phyloP scores from a whole-genome alignment of 2,113 vertebrate genomes.

The Ailuropoda melanoleuca region DNA sequence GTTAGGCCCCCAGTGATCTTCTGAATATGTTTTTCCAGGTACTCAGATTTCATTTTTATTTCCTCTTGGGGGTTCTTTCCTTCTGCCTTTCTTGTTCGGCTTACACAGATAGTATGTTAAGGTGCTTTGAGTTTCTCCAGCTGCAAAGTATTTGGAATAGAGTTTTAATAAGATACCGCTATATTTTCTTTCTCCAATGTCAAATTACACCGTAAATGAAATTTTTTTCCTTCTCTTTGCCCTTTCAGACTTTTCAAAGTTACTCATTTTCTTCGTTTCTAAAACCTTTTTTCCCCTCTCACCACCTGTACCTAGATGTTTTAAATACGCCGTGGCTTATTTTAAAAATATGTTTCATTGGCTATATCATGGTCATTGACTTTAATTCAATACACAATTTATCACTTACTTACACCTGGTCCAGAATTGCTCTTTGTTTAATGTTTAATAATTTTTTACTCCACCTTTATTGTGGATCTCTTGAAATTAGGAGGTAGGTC shows the following conservation, averaged over 20 bases:
- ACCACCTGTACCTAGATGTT: not conserved
- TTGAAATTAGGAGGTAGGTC: slow-evolving; percentile 49
- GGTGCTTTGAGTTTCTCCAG: slow-evolving; percentile 31
- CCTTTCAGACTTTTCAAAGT: not conserved
- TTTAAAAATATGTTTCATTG: not conserved
- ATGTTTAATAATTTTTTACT: not conserved
- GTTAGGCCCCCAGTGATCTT: not conserved
- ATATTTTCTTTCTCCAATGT: slow-evolving; percentile 42
- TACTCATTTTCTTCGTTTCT: not conserved
- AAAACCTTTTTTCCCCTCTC: not conserved
- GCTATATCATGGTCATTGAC: not conserved
- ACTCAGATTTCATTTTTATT: slow-evolving; percentile 50
- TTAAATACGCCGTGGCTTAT: not conserved
- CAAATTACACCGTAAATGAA: not conserved
- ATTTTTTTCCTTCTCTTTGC: not conserved
- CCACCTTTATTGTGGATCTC: not conserved
- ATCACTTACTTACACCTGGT: not conserved
- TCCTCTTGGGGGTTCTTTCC: slow-evolving; percentile 37
- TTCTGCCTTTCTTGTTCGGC: slow-evolving; percentile 27
- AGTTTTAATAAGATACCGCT: not conserved
- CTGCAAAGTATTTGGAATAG: slow-evolving; percentile 45
- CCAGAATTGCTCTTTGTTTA: not conserved
- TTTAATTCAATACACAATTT: not conserved
- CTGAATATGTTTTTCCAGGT: slow-evolving; percentile 25
- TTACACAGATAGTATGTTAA: not conserved